Percentiles rank a stretch among this genome's conserved stretches.
Conservation (phyloP, 2,797 vertebrate genomes). For the Manis javanica region DNA sequence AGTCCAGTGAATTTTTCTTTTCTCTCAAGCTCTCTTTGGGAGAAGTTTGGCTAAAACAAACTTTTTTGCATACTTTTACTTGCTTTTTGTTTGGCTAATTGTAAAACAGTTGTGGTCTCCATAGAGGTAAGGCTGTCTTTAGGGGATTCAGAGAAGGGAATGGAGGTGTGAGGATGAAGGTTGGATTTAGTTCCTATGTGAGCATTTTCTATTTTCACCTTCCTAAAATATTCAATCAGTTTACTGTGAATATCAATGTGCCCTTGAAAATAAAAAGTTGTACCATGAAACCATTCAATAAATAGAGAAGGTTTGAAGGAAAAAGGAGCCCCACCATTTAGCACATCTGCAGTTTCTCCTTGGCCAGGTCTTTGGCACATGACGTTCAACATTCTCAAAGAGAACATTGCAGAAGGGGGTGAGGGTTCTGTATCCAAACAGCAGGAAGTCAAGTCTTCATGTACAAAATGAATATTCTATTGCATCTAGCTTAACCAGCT, state of each 20-base stretch:
- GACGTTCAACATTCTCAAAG: constrained; percentile 24
- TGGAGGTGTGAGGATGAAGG: not conserved
- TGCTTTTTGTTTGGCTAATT: not conserved
- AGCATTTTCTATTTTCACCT: not conserved
- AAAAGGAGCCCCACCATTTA: not conserved
- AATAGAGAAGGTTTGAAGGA: not conserved
- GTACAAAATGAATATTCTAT: not conserved
- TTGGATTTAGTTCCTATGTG: not conserved
- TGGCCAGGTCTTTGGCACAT: not conserved
- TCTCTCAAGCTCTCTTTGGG: not conserved
- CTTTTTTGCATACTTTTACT: not conserved
- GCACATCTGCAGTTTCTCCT: not conserved
- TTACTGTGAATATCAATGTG: not conserved
- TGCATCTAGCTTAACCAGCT: not conserved
- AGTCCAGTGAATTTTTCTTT: not conserved
- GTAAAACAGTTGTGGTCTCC: not conserved
- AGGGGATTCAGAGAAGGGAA: not conserved
- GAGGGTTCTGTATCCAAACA: not conserved
- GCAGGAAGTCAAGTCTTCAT: not conserved
- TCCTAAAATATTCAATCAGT: not conserved
- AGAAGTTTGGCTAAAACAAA: not conserved
- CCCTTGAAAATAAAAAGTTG: not conserved
- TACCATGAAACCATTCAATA: not conserved
- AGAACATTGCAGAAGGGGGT: not conserved
- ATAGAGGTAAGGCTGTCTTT: not conserved